A percentile compares a stretch with the other conserved stretches of the same genome.
Evolutionary conservation across 2,888 invertebrate species (phyloP).

Genomic region (Parnassius apollo): DNA sequence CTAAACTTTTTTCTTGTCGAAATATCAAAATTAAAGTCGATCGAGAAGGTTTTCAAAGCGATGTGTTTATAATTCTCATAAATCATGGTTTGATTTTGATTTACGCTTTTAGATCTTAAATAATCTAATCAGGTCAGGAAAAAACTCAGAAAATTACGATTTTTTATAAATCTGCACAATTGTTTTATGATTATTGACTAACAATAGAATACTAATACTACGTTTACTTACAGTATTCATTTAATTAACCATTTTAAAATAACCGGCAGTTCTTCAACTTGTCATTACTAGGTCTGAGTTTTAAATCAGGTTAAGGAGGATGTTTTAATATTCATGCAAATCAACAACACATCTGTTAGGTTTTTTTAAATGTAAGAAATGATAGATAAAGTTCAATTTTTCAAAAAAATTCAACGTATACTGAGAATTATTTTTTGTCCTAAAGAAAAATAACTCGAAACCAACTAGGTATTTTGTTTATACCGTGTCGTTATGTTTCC

Average conservation of each 20-base stretch:
- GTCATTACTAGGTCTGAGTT: too few species aligned
- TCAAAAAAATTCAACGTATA: too few species aligned
- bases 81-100: neutral
- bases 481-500: conserved; percentile 42
- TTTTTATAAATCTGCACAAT: too few species aligned
- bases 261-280: neutral
- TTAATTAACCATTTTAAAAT: neutral
- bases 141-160: too few species aligned
- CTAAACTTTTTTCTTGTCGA: conserved; percentile 6
- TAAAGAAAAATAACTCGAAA: conserved; percentile 24
- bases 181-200: too few species aligned
- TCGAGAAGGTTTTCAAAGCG: conserved; percentile 9
- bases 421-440: conserved; percentile 8
- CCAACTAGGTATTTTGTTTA: conserved; percentile 34
- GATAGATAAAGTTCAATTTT: too few species aligned
- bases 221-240: too few species aligned
- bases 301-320: too few species aligned
- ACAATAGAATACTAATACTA: too few species aligned
- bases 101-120: neutral
- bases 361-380: too few species aligned
- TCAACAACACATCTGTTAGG: too few species aligned
- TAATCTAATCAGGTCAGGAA: neutral
- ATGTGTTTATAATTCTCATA: conserved; percentile 11
- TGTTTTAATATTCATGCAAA: too few species aligned
- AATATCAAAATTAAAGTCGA: conserved; percentile 16